These are phyloP conservation scores for Cantharis flavilabris DNA, from an alignment of 2,888 invertebrate genomes.

Conservation along the genomic window DNA sequence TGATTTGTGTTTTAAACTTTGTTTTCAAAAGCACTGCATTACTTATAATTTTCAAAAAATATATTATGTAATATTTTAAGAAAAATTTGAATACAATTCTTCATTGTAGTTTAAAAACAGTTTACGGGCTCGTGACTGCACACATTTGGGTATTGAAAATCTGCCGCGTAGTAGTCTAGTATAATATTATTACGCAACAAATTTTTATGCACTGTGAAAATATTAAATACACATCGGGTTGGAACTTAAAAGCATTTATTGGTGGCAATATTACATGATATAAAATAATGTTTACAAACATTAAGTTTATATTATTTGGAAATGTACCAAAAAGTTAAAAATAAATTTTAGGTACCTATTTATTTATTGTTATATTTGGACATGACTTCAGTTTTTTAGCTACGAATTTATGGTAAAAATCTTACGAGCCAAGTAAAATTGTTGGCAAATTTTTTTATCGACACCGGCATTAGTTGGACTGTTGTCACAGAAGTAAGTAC, in stretches of 20 bases:
- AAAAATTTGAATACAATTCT: not conserved
- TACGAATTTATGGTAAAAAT: conserved; percentile 10
- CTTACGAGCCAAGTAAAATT: not conserved
- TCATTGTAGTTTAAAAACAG: not conserved
- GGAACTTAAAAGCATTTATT: not conserved
- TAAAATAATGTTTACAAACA: not conserved
- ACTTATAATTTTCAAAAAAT: not conserved
- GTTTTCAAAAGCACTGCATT: not conserved
- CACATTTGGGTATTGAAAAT: not conserved
- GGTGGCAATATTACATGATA: not conserved
- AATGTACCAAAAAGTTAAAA: not conserved
- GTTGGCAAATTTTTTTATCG: not conserved
- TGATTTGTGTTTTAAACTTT: not conserved
- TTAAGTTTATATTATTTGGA: not conserved
- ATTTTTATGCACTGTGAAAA: not conserved
- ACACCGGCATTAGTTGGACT: not conserved
- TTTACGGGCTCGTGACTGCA: not conserved
- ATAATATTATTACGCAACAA: not conserved
- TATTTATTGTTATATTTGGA: conserved; percentile 16
- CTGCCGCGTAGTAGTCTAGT: not conserved
- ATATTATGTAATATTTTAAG: not conserved
- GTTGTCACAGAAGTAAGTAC: not conserved
- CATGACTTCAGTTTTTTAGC: conserved; percentile 8
- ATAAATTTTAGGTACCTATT: not conserved
- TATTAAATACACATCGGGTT: not conserved